Evolutionary conservation across 2,888 invertebrate species (phyloP).

Genomic region (Azorinus chamasolen): DNA sequence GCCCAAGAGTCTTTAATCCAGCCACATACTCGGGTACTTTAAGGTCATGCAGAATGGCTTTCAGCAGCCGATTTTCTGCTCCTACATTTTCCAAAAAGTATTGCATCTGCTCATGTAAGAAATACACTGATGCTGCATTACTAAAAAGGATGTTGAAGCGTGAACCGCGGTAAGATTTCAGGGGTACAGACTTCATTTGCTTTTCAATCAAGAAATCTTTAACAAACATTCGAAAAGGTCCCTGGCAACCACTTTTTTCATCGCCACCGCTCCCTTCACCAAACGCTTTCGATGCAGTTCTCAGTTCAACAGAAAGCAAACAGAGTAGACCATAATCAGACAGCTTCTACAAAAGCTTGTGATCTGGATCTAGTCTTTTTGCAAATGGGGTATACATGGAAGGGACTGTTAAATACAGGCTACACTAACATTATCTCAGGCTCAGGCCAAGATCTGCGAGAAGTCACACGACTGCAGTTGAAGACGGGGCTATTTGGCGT

Average conservation of each 20-base stretch:
- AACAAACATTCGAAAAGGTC: conserved; percentile 25
- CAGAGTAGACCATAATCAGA: too few species aligned
- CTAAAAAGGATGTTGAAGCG: conserved; percentile 38
- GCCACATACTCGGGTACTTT: conserved; percentile 31
- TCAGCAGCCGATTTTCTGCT: conserved; percentile 4
- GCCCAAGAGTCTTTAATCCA: conserved; percentile 23
- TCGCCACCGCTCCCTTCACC: conserved; percentile 33
- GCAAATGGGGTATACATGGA: too few species aligned
- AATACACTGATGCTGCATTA: conserved; percentile 26
- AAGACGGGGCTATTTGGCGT: too few species aligned
- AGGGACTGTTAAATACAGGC: too few species aligned
- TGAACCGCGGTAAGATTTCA: conserved; percentile 23
- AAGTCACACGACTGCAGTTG: too few species aligned
- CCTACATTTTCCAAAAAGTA: conserved; percentile 16
- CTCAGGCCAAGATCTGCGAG: too few species aligned
- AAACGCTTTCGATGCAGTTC: conserved; percentile 44
- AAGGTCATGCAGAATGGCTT: conserved; percentile 12
- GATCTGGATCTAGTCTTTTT: too few species aligned
- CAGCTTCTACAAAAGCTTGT: too few species aligned
- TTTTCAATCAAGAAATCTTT: conserved; percentile 23
- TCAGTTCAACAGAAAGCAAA: conserved; percentile 28
- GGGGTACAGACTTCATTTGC: conserved; percentile 22
- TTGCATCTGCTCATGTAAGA: conserved; percentile 17
- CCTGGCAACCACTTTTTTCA: conserved; percentile 47
- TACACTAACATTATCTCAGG: too few species aligned